These are phyloP conservation scores for Falco concolor DNA, from an alignment of 2,797 vertebrate species.

Conservation along the genomic window DNA sequence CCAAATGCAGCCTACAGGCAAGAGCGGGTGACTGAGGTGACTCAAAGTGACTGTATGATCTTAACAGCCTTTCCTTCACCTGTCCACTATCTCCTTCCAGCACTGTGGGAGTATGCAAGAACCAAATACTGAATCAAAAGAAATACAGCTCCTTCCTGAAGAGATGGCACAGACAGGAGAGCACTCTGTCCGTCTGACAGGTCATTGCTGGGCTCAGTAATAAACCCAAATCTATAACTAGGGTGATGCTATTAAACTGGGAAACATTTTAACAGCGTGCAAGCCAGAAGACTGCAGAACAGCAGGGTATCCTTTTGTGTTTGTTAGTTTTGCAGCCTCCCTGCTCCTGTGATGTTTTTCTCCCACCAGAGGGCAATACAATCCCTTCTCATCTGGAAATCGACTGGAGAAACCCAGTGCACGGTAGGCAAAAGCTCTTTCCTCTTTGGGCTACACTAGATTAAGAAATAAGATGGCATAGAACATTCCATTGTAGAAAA, in stretches of 20 bases:
- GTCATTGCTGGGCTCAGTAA: background rate
- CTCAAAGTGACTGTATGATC: background rate
- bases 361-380: constrained; percentile 69
- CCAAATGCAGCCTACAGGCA: background rate
- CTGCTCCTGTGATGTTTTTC: background rate
- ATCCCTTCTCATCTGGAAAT: constrained; percentile 28
- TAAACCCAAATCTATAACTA: background rate
- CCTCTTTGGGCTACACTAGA: background rate
- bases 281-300: background rate
- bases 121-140: background rate
- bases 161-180: background rate
- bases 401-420: background rate
- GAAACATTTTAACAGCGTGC: background rate
- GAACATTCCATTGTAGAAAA: constrained; percentile 11
- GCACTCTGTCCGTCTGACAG: background rate
- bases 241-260: background rate
- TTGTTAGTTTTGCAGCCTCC: background rate
- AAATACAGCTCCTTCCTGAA: background rate
- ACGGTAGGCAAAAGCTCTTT: background rate
- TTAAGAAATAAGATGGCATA: constrained; percentile 15
- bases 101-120: background rate
- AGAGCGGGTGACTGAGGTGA: background rate
- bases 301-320: background rate
- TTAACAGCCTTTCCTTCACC: background rate
- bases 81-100: background rate